Base-by-base conservation (phyloP, 35 echinoderm and acorn worm species). In the Apostichopus californicus region DNA sequence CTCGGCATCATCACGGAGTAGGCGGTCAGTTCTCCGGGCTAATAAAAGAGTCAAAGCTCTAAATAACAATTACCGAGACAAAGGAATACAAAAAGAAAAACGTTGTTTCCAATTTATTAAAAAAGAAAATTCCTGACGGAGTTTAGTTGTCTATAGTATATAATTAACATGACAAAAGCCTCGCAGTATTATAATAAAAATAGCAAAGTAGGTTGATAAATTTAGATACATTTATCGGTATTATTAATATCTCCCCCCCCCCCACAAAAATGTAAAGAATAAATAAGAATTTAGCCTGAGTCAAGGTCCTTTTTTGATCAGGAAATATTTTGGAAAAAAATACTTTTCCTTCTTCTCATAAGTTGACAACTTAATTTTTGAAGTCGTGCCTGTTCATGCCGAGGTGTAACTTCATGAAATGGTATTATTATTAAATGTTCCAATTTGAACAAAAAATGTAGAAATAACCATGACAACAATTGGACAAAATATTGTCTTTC, bases 81-180 rank as follows among this genome's bases (percentile, higher is more conserved):
- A 75, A 75, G 71, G 71, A 22, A 75, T 75, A 75, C 71, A 75
- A 14, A 6, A 75, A 22, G 71, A 9, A 75, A 75, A 75, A 75
- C 15, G 20, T 18, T 75, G 71, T n/a, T 75, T 75, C 71, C 15
- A 75, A 7, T 75, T 75, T 75, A 22, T 75, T 7, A 75, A 1
- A 8, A 61, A 9, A 61, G 7, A 61, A 9, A 61, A 18, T 75
- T 75, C 17, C 17, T 75, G 15, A 22, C 13, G 0, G 71, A 18
- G 17, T 75, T 75, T 13, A 18, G 17, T 75, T 75, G 71, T 75
- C 71, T 75, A 18, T 75, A 4, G 71, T n/a, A 1, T 18, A 75
- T 75, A 18, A 75, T 75, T 12, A 46, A 46, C 71, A 75, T 75
- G 71, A 75, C 71, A 75, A 75, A 75, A 75, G 71, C 71, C 71